Evolutionary conservation across 2,113 vertebrate genomes (phyloP).

Genomic region (Leptodactylus fuscus): DNA sequence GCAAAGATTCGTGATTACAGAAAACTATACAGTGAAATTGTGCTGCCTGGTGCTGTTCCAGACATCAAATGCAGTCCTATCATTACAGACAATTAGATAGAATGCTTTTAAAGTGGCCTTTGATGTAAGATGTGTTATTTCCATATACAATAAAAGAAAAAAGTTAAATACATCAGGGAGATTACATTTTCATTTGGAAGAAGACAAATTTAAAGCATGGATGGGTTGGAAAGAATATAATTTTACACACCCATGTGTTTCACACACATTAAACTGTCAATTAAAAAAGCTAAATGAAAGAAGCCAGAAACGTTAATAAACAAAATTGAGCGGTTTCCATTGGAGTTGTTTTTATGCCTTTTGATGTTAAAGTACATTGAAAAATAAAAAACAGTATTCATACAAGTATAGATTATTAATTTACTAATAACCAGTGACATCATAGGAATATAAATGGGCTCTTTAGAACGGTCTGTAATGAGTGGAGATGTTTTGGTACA

Average conservation of each 20-base stretch:
- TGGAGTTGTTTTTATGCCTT: neutral
- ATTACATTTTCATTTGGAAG: constrained; percentile 48
- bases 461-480: neutral
- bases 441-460: neutral
- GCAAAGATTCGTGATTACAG: constrained; percentile 60
- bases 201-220: constrained; percentile 38
- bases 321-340: constrained; percentile 2
- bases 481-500: neutral
- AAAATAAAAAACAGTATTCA: neutral
- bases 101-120: constrained; percentile 62
- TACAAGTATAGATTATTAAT: neutral
- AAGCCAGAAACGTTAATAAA: constrained; percentile 37
- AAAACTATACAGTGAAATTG: constrained; percentile 61
- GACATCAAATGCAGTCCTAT: constrained; percentile 64
- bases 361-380: constrained; percentile 22
- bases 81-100: constrained; percentile 65
- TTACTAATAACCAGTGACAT: neutral
- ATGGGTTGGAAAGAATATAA: constrained; percentile 24
- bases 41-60: constrained; percentile 61
- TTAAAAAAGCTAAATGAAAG: constrained; percentile 35
- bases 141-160: constrained; percentile 60
- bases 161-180: constrained; percentile 46
- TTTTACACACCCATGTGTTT: constrained; percentile 47
- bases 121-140: constrained; percentile 66
- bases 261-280: constrained; percentile 47